phyloP scores from a whole-genome alignment of 2,797 vertebrate genomes.

The Gallinago stenura region DNA sequence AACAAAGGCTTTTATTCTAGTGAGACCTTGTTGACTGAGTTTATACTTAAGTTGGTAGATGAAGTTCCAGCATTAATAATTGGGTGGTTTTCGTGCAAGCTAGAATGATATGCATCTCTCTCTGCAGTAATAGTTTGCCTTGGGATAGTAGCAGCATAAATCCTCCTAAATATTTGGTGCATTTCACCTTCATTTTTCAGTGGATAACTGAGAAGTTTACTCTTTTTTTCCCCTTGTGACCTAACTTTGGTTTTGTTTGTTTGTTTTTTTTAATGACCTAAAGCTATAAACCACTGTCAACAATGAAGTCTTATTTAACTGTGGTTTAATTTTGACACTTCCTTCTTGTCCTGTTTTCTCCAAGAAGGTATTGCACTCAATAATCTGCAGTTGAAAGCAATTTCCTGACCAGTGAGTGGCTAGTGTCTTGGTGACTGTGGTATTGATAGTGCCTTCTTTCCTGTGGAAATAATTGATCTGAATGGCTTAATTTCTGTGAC shows the following conservation, averaged over 20 bases:
- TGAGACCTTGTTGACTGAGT: not conserved
- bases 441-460: not conserved
- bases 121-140: not conserved
- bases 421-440: conserved; percentile 25
- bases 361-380: conserved; percentile 51
- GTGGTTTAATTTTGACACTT: conserved; percentile 42
- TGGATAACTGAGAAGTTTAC: not conserved
- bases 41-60: not conserved
- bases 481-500: not conserved
- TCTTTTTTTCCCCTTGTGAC: not conserved
- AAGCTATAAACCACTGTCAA: not conserved
- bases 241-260: not conserved
- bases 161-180: not conserved
- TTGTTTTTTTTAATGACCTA: not conserved
- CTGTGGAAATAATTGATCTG: not conserved
- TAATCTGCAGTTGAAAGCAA: conserved; percentile 41
- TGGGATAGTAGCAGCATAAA: not conserved
- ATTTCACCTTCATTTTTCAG: not conserved
- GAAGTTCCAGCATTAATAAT: not conserved
- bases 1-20: fast-evolving
- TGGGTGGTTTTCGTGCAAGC: not conserved
- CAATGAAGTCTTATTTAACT: not conserved
- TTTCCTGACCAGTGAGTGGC: conserved; percentile 59
- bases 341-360: conserved; percentile 35
- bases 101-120: not conserved